Percentiles rank a stretch among this genome's conserved stretches.
Conservation (phyloP, 2,113 vertebrate genomes). For the Peucedramus taeniatus region DNA sequence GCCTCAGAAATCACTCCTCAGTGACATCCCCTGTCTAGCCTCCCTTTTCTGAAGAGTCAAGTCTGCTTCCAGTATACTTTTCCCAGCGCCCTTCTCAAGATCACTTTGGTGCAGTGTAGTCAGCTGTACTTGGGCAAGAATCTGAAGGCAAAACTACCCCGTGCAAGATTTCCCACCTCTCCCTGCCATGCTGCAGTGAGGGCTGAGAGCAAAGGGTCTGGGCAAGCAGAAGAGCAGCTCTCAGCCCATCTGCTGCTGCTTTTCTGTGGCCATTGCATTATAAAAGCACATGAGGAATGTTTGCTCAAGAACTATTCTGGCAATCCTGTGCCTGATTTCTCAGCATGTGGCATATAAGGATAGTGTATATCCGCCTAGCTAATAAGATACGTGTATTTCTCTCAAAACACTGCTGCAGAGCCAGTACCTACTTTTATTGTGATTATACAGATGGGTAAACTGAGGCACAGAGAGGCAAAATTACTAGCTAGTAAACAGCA, state of each 20-base stretch:
- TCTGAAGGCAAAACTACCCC: not conserved
- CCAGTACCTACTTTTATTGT: not conserved
- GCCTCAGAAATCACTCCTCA: not conserved
- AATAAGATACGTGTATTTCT: not conserved
- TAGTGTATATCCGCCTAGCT: not conserved
- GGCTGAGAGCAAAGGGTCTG: not conserved
- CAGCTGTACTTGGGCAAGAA: not conserved
- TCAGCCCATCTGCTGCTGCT: not conserved
- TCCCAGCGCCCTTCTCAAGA: not conserved
- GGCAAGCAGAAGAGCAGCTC: not conserved
- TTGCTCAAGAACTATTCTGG: not conserved
- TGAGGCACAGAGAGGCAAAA: conserved; percentile 36
- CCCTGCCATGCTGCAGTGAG: fast-evolving
- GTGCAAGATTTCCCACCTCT: not conserved
- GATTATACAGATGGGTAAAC: not conserved
- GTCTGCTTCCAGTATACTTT: not conserved
- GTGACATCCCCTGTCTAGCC: not conserved
- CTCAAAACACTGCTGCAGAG: not conserved
- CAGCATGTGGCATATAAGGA: not conserved
- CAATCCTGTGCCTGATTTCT: not conserved
- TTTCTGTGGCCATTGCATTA: not conserved
- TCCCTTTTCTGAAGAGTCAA: conserved; percentile 32
- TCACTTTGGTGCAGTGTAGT: not conserved
- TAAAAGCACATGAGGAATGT: not conserved
- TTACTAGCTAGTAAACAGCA: not conserved